Base-by-base conservation (phyloP, 2,888 invertebrate genomes). In the Aphidoletes aphidimyza region DNA sequence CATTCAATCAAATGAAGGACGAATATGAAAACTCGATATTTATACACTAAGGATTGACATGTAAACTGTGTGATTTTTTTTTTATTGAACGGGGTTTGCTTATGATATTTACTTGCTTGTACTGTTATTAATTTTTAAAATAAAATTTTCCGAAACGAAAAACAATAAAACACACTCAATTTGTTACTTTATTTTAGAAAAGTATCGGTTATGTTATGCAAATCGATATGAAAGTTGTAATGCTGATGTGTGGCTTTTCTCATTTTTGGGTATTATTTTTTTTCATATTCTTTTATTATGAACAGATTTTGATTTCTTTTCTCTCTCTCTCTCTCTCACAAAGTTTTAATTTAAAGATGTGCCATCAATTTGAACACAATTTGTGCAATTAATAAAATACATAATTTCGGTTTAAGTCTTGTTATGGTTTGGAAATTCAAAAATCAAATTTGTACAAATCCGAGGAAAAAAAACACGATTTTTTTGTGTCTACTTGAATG, bases 291-390 rank as follows among this genome's bases (percentile, higher is more conserved):
- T 42, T 9, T 42, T 6, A 42, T 42, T 42, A 6, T 42, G 42
- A n/a, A n/a, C n/a, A n/a, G 42, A 42, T 42, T 42, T 42, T 42
- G 42, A 9, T 42, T 34, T 26, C 54, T 26, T 54, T 54, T n/a
- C 11, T 54, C 6, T 54, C 5, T 26, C 5, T 54, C 54, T 2
- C 8, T 19, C 19, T 54, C 5, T 34, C n/a, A 69, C n/a, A 30
- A 54, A 54, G 3, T 54, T 54, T 22, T 5, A 22, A 26, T 26
- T 5, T 8, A 22, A 1, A 26, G 5, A 6, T 54, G 3, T 54
- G 22, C 22, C 22, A 54, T 54, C 14, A 5, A 22, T 54, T 69
- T 69, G 69, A 69, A 69, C 69, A 69, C 69, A 69, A 69, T 69
- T 69, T 69, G 34, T 54, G 49, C 49, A 49, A 49, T 42, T 6